Evolutionary conservation across 2,113 vertebrate genomes (phyloP), one percentile per base, ranked within the genome.

Genomic region (Pygoscelis antarcticus): DNA sequence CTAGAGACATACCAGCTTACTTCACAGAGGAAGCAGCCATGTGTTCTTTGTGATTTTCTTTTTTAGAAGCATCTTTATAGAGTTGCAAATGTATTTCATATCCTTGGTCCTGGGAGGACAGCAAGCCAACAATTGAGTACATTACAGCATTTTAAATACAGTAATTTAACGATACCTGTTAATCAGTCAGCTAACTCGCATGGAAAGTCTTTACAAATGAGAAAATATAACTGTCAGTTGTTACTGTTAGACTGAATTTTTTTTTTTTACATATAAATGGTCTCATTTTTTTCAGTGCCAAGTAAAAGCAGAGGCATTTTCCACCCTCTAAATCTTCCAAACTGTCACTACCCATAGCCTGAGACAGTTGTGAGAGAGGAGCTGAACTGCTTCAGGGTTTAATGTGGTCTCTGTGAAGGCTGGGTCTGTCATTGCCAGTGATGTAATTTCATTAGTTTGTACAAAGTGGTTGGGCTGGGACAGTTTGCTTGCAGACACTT

Each of bases 61-160:
- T 97, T 93, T 94, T 85, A 93, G 94, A 94, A 93, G 20, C 11
- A 76, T 92, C 87, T 95, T 97, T 94, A 88, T 66, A 79, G 65
- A 82, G 54, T 55, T 95, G 32, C 23, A 91, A 96, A 95, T 87
- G 69, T 97, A 87, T 96, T 97, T 97, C 90, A 97, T 96, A 96
- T 84, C 92, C 86, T 90, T 96, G 84, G 47, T 86, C 78, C 74
- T 89, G 60, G 29, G 42, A 93, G 78, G 51, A 96, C 55, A 84
- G 51, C 62, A 96, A 96, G 91, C 42, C 75, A 95, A 65, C 18
- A 30, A 42, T 93, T 76, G 38, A 87, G 46, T 61, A 74, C 62
- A 71, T 69, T 93, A 62, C 57, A 94, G 23, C 18, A 86, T 95
- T 96, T 96, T 84, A 93, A 95, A 94, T 72, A 61, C 30, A 74